These are phyloP conservation scores for Dryoscopus gambensis DNA, from an alignment of 2,113 vertebrate species.

Conservation along the genomic window DNA sequence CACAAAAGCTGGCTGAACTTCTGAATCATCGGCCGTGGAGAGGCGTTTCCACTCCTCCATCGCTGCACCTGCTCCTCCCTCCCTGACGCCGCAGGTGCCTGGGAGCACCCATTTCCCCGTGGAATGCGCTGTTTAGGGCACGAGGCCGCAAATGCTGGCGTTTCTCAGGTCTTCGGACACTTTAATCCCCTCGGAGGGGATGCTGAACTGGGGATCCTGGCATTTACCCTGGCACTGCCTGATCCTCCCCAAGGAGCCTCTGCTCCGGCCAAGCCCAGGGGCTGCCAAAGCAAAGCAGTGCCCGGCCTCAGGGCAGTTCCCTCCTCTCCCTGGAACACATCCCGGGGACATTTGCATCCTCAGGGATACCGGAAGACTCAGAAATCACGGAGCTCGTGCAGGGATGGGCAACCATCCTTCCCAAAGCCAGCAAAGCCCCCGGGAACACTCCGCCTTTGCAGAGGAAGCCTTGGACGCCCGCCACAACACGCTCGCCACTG, in stretches of 20 bases:
- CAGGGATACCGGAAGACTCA: not conserved
- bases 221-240: not conserved
- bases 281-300: not conserved
- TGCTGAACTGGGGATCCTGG: not conserved
- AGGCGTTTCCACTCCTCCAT: not conserved
- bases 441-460: not conserved
- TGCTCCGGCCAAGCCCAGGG: not conserved
- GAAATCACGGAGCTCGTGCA: accelerated
- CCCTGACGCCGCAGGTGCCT: not conserved
- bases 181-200: not conserved
- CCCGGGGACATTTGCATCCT: not conserved
- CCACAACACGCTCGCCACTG: not conserved
- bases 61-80: not conserved
- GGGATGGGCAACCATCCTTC: not conserved
- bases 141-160: not conserved
- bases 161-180: not conserved
- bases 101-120: not conserved
- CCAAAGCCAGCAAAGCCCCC: not conserved
- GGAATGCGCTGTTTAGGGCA: not conserved
- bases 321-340: not conserved
- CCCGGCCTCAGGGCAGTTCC: not conserved
- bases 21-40: not conserved
- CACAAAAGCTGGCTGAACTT: not conserved
- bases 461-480: not conserved
- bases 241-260: not conserved